A percentile compares a stretch with the other conserved stretches of the same genome.
phyloP scores from a whole-genome alignment of 2,888 invertebrate species.

The Crepidodera aurea region DNA sequence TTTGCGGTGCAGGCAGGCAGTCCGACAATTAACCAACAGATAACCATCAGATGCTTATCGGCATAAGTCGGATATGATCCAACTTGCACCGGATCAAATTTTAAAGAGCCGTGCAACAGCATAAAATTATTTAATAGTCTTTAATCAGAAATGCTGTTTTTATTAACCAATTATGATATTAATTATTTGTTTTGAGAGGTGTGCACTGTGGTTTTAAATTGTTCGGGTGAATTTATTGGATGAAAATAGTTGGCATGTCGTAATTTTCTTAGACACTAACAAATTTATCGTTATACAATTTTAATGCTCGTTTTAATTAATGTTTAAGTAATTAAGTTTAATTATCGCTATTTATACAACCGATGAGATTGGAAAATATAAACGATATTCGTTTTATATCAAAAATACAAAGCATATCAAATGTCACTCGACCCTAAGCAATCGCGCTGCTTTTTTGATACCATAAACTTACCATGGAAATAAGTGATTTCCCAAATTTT shows the following conservation, averaged over 20 bases:
- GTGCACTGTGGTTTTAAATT: neutral
- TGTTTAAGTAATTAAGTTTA: too few relatives aligned
- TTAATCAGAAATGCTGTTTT: conserved; percentile 20
- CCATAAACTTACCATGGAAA: too few relatives aligned
- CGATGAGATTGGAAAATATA: too few relatives aligned
- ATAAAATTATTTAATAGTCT: conserved; percentile 18
- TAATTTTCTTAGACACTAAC: neutral
- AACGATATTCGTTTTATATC: too few relatives aligned
- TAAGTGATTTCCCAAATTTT: too few relatives aligned
- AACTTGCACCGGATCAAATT: conserved; percentile 19
- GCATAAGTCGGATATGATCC: conserved; percentile 18
- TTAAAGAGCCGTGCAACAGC: conserved; percentile 15
- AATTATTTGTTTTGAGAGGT: neutral
- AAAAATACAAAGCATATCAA: too few relatives aligned
- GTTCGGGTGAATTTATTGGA: neutral
- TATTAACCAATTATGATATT: conserved; percentile 16
- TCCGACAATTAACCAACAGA: conserved; percentile 34
- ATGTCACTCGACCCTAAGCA: too few relatives aligned
- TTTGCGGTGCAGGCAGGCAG: conserved; percentile 19
- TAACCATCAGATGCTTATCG: conserved; percentile 39
- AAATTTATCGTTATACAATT: neutral
- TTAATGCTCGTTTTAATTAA: neutral
- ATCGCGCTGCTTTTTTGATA: too few relatives aligned
- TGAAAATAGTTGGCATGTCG: neutral
- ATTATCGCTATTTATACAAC: too few relatives aligned